Evolutionary conservation across 2,888 invertebrate genomes (phyloP), one percentile per base, ranked within the genome.

Genomic region (Mythimna loreyi): DNA sequence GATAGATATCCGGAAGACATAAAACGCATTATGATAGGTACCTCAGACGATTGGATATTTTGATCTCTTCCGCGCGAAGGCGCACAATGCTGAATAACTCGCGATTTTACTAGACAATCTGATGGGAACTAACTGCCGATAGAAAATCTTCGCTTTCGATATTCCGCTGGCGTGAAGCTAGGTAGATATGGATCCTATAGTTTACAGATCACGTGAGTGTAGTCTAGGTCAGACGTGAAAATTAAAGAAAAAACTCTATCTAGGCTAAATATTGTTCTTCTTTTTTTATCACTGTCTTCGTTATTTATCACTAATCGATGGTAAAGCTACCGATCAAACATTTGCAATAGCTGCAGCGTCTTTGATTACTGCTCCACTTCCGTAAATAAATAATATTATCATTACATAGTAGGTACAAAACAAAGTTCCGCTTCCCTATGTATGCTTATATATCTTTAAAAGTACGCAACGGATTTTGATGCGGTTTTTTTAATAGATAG

Each of bases 71-170:
- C 70, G 72, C 36, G 28, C 47, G 43, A 19, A 25, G 49, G 16
- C 36, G 50, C n/a, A 28, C n/a, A n/a, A 60, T 47, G n/a, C 45
- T 53, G 53, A 75, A 55, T 55, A 65, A 45, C 56, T 68, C 55
- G 59, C 40, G 59, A 69, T 69, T 57, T 67, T 69, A 43, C 52
- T 63, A 66, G 47, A 67, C 53, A 71, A 61, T 71, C 58, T 65
- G 72, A 84, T 84, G 82, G 58, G 82, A 82, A 82, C 50, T 25
- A 23, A 57, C n/a, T 23, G 67, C 43, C 21, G 56, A 60, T 78
- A 76, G 84, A 84, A 84, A 82, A 74, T 75, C 49, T 50, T 75
- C 28, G 68, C 84, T 75, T 67, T 74, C 59, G 50, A 65, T 70
- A 28, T 56, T 66, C 55, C 40, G 55, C 52, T 64, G 43, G 30